These are phyloP conservation scores for Neuroscelio doddi DNA, from an alignment of 2,888 invertebrate genomes.

Conservation along the genomic window DNA sequence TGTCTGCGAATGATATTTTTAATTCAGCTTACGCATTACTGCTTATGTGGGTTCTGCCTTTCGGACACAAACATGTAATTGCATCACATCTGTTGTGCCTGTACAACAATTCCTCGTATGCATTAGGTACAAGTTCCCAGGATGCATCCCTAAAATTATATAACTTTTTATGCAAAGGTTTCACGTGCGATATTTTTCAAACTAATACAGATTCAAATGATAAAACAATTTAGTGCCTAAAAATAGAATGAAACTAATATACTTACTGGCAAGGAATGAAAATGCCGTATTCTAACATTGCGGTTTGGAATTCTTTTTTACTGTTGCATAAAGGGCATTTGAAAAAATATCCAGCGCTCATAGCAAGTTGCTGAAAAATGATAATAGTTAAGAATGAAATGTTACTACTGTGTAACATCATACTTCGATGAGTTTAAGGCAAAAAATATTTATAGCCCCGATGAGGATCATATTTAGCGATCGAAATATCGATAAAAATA, in stretches of 20 bases:
- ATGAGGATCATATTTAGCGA: too few species aligned
- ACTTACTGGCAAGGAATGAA: constrained; percentile 86
- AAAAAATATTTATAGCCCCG: too few species aligned
- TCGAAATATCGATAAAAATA: too few species aligned
- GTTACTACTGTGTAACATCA: too few species aligned
- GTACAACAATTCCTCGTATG: constrained; percentile 81
- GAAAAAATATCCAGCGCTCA: constrained; percentile 85
- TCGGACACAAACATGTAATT: constrained; percentile 75
- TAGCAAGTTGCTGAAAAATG: constrained; percentile 77
- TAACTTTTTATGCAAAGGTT: not conserved
- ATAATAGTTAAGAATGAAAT: too few species aligned
- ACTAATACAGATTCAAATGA: too few species aligned
- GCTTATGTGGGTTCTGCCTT: constrained; percentile 73
- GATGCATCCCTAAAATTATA: constrained; percentile 80
- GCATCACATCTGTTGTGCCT: constrained; percentile 78
- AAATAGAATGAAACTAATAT: constrained; percentile 27
- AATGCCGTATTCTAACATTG: constrained; percentile 80
- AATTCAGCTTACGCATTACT: constrained; percentile 66
- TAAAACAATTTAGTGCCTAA: too few species aligned
- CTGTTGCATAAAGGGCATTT: constrained; percentile 90
- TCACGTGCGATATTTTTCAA: too few species aligned
- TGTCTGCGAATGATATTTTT: not conserved
- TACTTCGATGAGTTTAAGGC: too few species aligned
- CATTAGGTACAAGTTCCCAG: constrained; percentile 86
- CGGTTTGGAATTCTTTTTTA: constrained; percentile 76